Evolutionary conservation across 2,888 invertebrate species (phyloP).

Genomic region (Drosophila heteroneura): DNA sequence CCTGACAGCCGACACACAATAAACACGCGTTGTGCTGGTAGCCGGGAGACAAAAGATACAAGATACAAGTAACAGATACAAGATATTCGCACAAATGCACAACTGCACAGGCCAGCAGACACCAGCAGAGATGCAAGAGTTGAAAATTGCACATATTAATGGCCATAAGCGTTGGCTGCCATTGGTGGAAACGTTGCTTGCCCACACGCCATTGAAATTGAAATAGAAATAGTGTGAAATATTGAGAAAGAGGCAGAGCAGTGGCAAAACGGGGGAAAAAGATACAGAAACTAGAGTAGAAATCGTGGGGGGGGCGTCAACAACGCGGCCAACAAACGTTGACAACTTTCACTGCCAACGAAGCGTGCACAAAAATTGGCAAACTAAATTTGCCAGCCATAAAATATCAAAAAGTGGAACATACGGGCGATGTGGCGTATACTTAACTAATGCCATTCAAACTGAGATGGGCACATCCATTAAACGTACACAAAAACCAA

Average conservation of each 20-base stretch:
- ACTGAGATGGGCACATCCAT: background rate
- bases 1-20: slow-evolving; percentile 61
- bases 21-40: slow-evolving; percentile 40
- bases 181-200: slow-evolving; percentile 52
- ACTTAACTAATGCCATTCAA: slow-evolving; percentile 6
- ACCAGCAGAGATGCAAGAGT: slow-evolving; percentile 13
- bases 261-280: background rate
- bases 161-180: slow-evolving; percentile 55
- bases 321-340: slow-evolving; percentile 21
- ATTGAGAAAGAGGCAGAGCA: background rate
- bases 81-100: slow-evolving; percentile 21
- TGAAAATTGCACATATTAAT: slow-evolving; percentile 44
- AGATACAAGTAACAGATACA: slow-evolving; percentile 37
- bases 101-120: slow-evolving; percentile 13
- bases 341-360: slow-evolving; percentile 75
- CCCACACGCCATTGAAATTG: slow-evolving; percentile 54
- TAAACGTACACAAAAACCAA: background rate
- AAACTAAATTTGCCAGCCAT: slow-evolving; percentile 11
- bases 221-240: slow-evolving; percentile 38
- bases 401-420: slow-evolving; percentile 12
- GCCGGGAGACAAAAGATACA: slow-evolving; percentile 3
- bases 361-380: slow-evolving; percentile 61
- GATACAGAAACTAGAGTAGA: slow-evolving; percentile 39
- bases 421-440: slow-evolving; percentile 3
- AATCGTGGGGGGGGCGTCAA: slow-evolving; percentile 41